Evolutionary conservation across 2,797 vertebrate genomes (phyloP).

Genomic region (Eulemur rubriventer): DNA sequence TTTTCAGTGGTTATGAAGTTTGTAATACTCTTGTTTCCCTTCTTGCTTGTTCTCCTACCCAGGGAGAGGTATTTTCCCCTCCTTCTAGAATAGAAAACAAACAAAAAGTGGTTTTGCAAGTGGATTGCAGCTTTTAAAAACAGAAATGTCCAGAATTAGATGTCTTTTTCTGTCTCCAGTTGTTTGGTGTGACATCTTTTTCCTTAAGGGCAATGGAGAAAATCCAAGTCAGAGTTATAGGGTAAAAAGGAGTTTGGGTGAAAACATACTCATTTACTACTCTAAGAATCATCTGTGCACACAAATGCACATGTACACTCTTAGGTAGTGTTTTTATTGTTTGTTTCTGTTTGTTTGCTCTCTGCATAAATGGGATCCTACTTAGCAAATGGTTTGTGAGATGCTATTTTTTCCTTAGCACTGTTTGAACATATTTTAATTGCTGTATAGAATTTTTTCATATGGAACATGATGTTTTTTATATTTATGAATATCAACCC

Average conservation of each 20-base stretch:
- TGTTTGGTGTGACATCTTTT: neutral
- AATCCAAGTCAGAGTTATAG: neutral
- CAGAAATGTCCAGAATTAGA: neutral
- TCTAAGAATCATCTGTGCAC: neutral
- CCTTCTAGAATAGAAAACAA: neutral
- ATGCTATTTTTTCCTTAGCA: neutral
- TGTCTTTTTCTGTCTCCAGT: neutral
- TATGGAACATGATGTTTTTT: neutral
- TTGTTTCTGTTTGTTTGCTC: neutral
- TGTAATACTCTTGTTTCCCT: neutral
- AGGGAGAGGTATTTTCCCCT: neutral
- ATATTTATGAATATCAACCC: neutral
- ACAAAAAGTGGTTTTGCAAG: neutral
- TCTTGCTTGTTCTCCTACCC: neutral
- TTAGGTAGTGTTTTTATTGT: neutral
- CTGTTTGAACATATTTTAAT: neutral
- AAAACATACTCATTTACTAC: neutral
- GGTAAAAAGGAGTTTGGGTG: neutral
- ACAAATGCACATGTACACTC: neutral
- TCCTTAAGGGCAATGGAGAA: neutral
- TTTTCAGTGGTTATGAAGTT: neutral
- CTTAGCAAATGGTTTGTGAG: neutral
- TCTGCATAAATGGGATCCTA: neutral
- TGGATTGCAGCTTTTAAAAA: neutral
- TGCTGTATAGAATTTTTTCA: neutral